Evolutionary conservation across 2,113 vertebrate species (phyloP).

Genomic region (Dunckerocampus dactyliophorus): DNA sequence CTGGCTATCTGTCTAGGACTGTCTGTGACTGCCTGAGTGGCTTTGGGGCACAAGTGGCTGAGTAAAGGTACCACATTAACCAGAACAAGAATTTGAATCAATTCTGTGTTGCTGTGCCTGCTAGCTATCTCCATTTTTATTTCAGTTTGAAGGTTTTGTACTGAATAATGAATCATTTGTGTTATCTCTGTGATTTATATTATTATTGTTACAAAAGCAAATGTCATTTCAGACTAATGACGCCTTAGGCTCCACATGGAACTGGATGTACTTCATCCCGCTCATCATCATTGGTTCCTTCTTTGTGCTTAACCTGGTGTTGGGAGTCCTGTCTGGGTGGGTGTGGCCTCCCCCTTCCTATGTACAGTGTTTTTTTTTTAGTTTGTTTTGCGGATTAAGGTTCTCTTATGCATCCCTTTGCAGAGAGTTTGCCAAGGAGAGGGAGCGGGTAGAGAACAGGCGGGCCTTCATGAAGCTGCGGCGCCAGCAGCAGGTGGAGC

Average conservation of each 20-base stretch:
- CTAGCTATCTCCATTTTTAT: too few species aligned
- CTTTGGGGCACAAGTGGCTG: too few species aligned
- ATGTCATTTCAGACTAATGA: conserved; percentile 84
- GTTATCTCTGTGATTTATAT: too few species aligned
- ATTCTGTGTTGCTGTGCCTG: too few species aligned
- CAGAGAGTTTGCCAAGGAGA: conserved; percentile 98
- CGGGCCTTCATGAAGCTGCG: conserved; percentile 97
- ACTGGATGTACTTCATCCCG: conserved; percentile 97
- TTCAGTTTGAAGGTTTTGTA: too few species aligned
- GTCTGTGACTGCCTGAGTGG: too few species aligned
- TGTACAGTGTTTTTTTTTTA: neutral
- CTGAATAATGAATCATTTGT: too few species aligned
- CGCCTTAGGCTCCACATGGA: conserved; percentile 90
- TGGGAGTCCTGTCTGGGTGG: conserved; percentile 96
- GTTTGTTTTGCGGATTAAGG: neutral
- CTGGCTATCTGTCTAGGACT: too few species aligned
- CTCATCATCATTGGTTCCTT: conserved; percentile 97
- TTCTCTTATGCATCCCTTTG: neutral
- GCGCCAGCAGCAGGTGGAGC: conserved; percentile 94
- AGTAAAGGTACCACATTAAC: too few species aligned
- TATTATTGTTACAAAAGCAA: neutral
- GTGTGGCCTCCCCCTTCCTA: conserved; percentile 12
- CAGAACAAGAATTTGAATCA: too few species aligned
- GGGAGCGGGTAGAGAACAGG: conserved; percentile 95
- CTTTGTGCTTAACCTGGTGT: conserved; percentile 94